phyloP scores from a whole-genome alignment of 1,140 invertebrate species.

The Drosophila insularis region DNA sequence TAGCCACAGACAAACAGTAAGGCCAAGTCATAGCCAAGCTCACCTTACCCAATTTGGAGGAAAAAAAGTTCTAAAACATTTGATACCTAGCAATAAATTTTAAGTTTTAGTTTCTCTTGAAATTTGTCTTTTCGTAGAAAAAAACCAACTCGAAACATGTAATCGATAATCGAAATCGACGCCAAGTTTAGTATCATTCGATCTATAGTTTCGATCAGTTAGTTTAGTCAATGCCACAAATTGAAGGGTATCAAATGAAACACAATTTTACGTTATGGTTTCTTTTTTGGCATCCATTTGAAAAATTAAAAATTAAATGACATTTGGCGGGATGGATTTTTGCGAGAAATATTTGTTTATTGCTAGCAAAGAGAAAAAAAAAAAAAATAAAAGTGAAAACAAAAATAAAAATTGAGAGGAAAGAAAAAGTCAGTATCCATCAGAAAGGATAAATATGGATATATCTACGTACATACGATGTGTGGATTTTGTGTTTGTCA shows the following conservation, averaged over 20 bases:
- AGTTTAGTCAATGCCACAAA: background rate
- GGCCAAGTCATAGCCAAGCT: background rate
- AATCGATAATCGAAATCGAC: too few relatives aligned
- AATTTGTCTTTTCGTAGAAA: too few relatives aligned
- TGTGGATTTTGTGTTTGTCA: background rate
- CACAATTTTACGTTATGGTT: background rate
- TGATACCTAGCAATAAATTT: background rate
- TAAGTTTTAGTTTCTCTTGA: too few relatives aligned
- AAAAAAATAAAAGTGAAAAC: slow-evolving; percentile 2
- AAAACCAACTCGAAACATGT: too few relatives aligned
- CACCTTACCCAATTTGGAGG: background rate
- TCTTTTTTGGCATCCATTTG: slow-evolving; percentile 45
- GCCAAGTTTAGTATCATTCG: too few relatives aligned
- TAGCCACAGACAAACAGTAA: background rate
- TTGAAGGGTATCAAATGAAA: background rate
- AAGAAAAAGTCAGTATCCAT: background rate
- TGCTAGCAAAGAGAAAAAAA: background rate
- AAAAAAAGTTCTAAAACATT: background rate
- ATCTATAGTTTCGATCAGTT: too few relatives aligned
- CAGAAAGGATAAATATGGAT: slow-evolving; percentile 3
- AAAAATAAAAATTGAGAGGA: background rate
- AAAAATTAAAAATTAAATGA: slow-evolving; percentile 55
- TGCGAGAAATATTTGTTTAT: slow-evolving; percentile 16
- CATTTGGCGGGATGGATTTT: slow-evolving; percentile 32
- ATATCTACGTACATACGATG: background rate